Conservation (phyloP, 2,113 vertebrate genomes). For the Benitochromis conjunctus region DNA sequence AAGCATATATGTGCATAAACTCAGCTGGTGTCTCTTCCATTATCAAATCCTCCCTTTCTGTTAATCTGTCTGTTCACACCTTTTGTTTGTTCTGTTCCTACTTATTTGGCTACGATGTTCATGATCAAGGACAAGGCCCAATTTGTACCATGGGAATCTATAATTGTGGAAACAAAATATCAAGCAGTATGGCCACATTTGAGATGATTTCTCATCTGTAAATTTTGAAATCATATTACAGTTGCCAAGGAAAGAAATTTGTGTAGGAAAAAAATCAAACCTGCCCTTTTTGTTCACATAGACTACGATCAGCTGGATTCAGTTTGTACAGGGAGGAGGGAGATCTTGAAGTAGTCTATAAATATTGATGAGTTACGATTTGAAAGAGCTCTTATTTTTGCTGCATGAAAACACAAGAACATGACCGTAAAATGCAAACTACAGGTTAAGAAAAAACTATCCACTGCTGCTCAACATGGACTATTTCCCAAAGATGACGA, state of each 20-base stretch:
- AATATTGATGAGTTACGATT: not conserved
- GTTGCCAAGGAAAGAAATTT: not conserved
- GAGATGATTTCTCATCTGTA: not conserved
- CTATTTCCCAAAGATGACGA: not conserved
- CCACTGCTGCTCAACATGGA: not conserved
- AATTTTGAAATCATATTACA: not conserved
- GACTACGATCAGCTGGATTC: not conserved
- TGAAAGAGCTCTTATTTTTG: not conserved
- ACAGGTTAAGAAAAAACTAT: not conserved
- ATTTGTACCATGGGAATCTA: not conserved
- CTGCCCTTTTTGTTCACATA: not conserved
- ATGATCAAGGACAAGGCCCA: not conserved
- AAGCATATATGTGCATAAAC: not conserved
- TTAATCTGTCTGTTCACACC: not conserved
- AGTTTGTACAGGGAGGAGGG: not conserved
- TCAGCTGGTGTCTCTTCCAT: not conserved
- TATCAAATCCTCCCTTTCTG: not conserved
- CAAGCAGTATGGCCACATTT: not conserved
- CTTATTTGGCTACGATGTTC: not conserved
- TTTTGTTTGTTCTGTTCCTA: not conserved
- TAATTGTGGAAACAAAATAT: not conserved
- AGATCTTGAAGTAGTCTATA: not conserved
- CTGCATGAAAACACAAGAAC: not conserved
- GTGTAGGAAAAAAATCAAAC: fast-evolving
- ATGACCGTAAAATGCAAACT: not conserved